A percentile compares a stretch with the other conserved stretches of the same genome.
Evolutionary conservation across 2,797 vertebrate species (phyloP).

Genomic region (Vultur gryphus): DNA sequence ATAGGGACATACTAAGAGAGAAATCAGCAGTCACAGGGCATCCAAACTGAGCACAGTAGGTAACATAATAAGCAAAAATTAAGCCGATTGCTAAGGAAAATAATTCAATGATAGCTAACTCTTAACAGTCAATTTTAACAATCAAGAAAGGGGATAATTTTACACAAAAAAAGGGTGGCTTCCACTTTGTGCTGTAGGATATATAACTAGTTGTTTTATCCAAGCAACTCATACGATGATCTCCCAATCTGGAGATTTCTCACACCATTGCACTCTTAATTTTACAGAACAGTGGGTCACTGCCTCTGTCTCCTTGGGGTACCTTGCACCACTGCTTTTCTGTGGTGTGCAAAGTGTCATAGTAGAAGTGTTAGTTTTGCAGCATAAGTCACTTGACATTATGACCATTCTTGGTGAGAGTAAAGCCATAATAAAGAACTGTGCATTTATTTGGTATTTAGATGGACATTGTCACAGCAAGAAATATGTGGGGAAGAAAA

Average conservation of each 20-base stretch:
- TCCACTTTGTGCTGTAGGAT: background rate
- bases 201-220: background rate
- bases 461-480: background rate
- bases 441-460: background rate
- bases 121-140: background rate
- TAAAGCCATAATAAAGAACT: background rate
- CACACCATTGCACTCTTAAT: background rate
- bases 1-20: background rate
- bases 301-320: background rate
- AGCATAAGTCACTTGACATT: background rate
- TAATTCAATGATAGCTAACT: background rate
- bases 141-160: background rate
- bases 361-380: background rate
- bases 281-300: background rate
- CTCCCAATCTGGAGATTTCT: background rate
- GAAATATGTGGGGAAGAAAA: background rate
- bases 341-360: accelerated
- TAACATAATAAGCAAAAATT: background rate
- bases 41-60: background rate
- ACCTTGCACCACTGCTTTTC: background rate
- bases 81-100: background rate
- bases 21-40: background rate
- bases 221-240: background rate
- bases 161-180: background rate
- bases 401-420: background rate